Percentiles rank a stretch among this genome's conserved stretches.
Evolutionary conservation across 2,113 vertebrate species (phyloP).

Genomic region (Engraulis encrasicolus): DNA sequence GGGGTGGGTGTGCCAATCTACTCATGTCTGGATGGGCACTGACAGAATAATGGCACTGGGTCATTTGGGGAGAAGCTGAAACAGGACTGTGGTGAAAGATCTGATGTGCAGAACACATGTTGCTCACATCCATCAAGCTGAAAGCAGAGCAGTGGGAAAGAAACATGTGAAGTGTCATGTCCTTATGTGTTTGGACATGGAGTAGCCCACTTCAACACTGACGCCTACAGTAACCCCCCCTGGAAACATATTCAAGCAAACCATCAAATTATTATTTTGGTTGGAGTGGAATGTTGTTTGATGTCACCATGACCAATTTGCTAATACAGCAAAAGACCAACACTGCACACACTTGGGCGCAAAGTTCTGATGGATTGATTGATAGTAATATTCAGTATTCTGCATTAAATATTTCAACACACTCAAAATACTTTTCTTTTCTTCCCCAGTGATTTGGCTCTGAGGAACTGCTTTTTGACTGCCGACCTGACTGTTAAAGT

Average conservation of each 20-base stretch:
- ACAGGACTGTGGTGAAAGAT: not conserved
- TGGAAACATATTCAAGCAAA: too few species aligned
- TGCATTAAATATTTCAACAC: not conserved
- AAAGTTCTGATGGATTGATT: too few species aligned
- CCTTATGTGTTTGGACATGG: not conserved
- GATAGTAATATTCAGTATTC: too few species aligned
- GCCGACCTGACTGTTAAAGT: constrained; percentile 95
- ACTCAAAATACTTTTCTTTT: constrained; percentile 15
- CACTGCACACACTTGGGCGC: too few species aligned
- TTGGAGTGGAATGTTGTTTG: too few species aligned
- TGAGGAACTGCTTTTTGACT: constrained; percentile 95
- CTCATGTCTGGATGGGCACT: not conserved
- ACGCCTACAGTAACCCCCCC: not conserved
- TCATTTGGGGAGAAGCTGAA: not conserved
- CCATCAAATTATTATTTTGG: too few species aligned
- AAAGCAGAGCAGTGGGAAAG: not conserved
- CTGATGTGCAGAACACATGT: not conserved
- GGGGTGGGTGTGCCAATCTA: too few species aligned
- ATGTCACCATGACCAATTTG: too few species aligned
- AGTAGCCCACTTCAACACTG: not conserved
- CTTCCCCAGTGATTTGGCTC: constrained; percentile 85
- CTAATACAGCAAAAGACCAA: too few species aligned
- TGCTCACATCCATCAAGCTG: not conserved
- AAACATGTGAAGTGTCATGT: not conserved
- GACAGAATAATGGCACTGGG: not conserved